Conservation (phyloP, 2,113 vertebrate species). For the Acinonyx jubatus region DNA sequence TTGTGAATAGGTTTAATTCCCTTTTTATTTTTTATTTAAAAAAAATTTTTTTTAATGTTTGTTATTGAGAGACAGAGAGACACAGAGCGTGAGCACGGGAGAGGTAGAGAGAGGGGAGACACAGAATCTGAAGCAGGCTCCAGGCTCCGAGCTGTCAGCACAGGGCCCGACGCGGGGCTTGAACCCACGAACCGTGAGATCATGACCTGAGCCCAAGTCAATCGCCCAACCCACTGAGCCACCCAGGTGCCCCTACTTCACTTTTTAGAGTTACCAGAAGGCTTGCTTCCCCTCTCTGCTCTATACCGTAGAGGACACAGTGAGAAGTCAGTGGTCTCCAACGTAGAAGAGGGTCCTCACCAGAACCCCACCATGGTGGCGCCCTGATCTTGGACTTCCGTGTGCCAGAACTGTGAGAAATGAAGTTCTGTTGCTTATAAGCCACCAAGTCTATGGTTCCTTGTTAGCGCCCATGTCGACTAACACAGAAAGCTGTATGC, state of each 20-base stretch:
- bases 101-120: no score
- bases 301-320: neutral
- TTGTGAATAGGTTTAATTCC: neutral
- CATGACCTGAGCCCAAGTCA: no score
- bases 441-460: neutral
- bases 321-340: neutral
- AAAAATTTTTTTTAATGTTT: no score
- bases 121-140: no score
- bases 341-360: neutral
- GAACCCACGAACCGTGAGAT: no score
- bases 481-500: neutral
- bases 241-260: no score
- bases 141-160: no score
- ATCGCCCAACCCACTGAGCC: no score
- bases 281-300: neutral
- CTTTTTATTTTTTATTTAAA: neutral
- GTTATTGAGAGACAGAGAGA: no score
- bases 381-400: neutral
- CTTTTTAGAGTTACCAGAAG: neutral
- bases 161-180: no score
- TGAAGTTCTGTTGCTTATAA: neutral
- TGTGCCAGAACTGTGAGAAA: neutral
- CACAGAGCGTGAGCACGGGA: no score
- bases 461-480: neutral
- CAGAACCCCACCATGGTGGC: neutral